Evolutionary conservation across 2,888 invertebrate genomes (phyloP).

Genomic region (Leptothorax acervorum): DNA sequence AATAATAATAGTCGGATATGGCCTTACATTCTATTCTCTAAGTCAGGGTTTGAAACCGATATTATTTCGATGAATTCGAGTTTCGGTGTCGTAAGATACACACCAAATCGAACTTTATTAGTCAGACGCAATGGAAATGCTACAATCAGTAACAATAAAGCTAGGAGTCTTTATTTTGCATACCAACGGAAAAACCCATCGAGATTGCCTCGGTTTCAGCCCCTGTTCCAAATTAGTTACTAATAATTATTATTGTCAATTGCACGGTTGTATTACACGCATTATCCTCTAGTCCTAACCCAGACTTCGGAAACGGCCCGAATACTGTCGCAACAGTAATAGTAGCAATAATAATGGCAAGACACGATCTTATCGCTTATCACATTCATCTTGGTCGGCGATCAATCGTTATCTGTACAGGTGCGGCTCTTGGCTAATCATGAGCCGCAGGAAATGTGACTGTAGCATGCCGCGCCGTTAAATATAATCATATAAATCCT

Average conservation of each 20-base stretch:
- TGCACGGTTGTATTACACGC: neutral
- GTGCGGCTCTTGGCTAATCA: conserved; percentile 30
- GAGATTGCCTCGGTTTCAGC: neutral
- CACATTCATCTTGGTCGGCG: conserved; percentile 39
- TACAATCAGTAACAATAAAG: neutral
- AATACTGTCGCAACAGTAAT: conserved; percentile 15
- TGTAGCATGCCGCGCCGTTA: neutral
- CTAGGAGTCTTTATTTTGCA: neutral
- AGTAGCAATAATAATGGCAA: conserved; percentile 22
- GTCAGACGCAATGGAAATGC: neutral
- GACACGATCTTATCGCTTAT: conserved; percentile 58
- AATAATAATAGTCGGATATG: conserved; percentile 16
- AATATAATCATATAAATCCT: neutral
- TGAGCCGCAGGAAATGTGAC: neutral
- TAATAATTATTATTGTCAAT: conserved; percentile 10
- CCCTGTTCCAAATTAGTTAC: neutral
- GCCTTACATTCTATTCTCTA: conserved; percentile 4
- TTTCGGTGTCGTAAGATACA: neutral
- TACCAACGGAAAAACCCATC: neutral
- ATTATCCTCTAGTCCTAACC: neutral
- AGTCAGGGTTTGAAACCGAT: neutral
- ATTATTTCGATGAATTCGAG: conserved; percentile 3
- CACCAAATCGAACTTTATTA: neutral
- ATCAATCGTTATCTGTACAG: conserved; percentile 56
- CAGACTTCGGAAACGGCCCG: neutral